Evolutionary conservation across 2,113 vertebrate genomes (phyloP).

Genomic region (Tachysurus fulvidraco): DNA sequence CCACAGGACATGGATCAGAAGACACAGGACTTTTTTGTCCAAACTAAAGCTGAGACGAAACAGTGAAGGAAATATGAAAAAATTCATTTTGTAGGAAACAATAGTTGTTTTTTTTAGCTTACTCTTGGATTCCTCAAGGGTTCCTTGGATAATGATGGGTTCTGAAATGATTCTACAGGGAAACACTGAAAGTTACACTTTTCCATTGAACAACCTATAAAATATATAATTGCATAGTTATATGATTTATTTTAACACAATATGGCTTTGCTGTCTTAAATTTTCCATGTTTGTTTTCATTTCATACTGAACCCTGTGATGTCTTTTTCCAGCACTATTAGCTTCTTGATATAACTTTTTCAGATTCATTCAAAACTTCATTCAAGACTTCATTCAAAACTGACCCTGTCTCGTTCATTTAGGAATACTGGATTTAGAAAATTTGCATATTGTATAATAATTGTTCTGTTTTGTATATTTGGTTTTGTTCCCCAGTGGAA

Average conservation of each 20-base stretch:
- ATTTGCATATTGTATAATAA: background rate
- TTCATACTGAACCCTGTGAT: background rate
- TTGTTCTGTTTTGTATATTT: conserved; percentile 1
- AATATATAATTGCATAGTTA: background rate
- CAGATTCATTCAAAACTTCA: background rate
- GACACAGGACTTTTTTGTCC: conserved; percentile 65
- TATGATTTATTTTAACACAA: background rate
- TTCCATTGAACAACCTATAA: background rate
- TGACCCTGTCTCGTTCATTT: background rate
- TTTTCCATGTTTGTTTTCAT: background rate
- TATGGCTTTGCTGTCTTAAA: background rate
- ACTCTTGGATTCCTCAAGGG: background rate
- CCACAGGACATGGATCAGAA: conserved; percentile 50
- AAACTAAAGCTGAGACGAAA: conserved; percentile 69
- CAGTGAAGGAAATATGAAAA: conserved; percentile 69
- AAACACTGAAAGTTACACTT: background rate
- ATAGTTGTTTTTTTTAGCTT: too few species aligned
- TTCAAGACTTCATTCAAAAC: background rate
- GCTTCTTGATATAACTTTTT: background rate
- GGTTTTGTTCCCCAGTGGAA: conserved; percentile 9
- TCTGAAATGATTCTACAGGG: background rate
- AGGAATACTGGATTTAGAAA: background rate
- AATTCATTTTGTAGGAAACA: conserved; percentile 67
- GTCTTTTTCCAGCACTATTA: background rate
- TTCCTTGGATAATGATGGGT: background rate